Base-by-base conservation (phyloP, 2,113 vertebrate genomes). In the Bos indicus region DNA sequence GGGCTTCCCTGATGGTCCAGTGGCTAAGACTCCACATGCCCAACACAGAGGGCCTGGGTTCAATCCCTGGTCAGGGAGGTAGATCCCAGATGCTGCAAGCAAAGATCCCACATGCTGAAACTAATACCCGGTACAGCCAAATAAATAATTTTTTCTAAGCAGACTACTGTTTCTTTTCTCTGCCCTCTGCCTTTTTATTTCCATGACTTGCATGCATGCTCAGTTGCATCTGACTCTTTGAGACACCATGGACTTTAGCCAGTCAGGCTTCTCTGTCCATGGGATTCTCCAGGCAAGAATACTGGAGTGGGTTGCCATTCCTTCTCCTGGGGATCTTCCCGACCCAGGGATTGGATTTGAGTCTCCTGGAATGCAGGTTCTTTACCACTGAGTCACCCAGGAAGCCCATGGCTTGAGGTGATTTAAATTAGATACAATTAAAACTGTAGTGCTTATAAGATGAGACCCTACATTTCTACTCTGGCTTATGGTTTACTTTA, bases 381-480 rank as follows among this genome's bases (percentile, higher is more conserved):
- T 77, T 77, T 77, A 43, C 40, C 71, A 43, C 71, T 43, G 71
- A 77, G 71, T 77, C 40, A 77, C 40, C 12, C 23, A 77, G 71
- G n/a, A 36, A 71, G n/a, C 33, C 67, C n/a, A 23, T 23, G 40
- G 1, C 56, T 95, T 62, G 60, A 88, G 62, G 25, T 94, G 56
- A 90, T 57, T 85, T 64, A 71, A 89, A 87, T 81, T 64, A 71
- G 36, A 51, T 87, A 92, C 67, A 95, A 64, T 84, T 64, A 74
- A 21, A 97, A 74, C 33, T 74, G 14, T 81, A 43, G 46, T 10
- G 84, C 40, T 81, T 60, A 30, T 56, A 82, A 88, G 10, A 54
- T 52, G 28, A 97, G 94, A 84, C 33, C 15, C 80, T 78, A 33
- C 83, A 25, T 92, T 96, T 93, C 95, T 93, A 33, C 46, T 88